Percentiles rank a stretch among this genome's conserved stretches.
Evolutionary conservation across 1,140 invertebrate genomes (phyloP).

Genomic region (Atta texana): DNA sequence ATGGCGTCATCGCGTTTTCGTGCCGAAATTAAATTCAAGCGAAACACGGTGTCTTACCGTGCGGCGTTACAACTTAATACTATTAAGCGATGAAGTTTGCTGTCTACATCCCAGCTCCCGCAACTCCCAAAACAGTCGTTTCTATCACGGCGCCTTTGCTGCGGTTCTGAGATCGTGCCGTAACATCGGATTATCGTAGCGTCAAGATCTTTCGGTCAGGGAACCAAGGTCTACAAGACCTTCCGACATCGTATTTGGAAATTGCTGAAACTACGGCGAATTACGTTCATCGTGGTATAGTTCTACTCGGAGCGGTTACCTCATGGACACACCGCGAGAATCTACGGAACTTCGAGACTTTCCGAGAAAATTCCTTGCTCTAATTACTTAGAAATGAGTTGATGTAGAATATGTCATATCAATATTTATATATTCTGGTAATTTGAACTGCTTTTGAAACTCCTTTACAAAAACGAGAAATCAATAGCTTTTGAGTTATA

Average conservation of each 20-base stretch:
- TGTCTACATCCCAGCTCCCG: slow-evolving; percentile 7
- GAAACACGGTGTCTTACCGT: slow-evolving; percentile 26
- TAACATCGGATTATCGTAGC: slow-evolving; percentile 53
- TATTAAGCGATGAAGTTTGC: slow-evolving; percentile 62
- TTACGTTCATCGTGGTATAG: not conserved
- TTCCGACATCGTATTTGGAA: slow-evolving; percentile 35
- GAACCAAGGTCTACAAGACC: not conserved
- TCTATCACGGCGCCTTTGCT: slow-evolving; percentile 45
- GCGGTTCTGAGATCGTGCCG: slow-evolving; percentile 7
- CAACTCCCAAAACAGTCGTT: slow-evolving; percentile 52
- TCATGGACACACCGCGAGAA: not conserved
- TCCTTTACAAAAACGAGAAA: not conserved
- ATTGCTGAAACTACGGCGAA: slow-evolving; percentile 25
- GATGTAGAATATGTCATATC: too few relatives aligned
- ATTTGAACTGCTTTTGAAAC: not conserved
- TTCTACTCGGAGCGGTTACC: slow-evolving; percentile 8
- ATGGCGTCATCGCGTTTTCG: not conserved
- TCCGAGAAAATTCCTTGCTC: slow-evolving; percentile 1
- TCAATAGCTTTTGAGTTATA: not conserved
- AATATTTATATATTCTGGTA: not conserved
- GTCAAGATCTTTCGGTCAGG: slow-evolving; percentile 48
- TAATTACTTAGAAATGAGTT: not conserved
- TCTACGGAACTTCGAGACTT: slow-evolving; percentile 26
- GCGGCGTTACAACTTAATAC: slow-evolving; percentile 59
- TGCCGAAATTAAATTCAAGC: slow-evolving; percentile 47